Evolutionary conservation across 2,797 vertebrate genomes (phyloP).

Genomic region (Serranus cabrilla): DNA sequence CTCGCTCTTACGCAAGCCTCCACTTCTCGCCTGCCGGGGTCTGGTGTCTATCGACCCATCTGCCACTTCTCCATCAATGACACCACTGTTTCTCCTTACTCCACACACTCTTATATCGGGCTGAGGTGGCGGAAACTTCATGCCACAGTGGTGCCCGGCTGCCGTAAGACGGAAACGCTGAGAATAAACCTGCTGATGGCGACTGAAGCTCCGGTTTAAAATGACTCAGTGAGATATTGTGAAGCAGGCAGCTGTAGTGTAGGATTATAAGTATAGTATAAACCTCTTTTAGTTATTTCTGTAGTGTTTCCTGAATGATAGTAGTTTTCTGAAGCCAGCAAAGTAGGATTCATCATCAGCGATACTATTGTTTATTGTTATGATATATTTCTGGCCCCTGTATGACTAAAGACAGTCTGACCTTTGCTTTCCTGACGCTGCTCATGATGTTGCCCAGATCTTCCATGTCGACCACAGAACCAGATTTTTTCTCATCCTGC

Average conservation of each 20-base stretch:
- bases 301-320: background rate
- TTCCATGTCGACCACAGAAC: constrained; percentile 90
- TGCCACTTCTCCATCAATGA: constrained; percentile 75
- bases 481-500: constrained; percentile 61
- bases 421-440: constrained; percentile 89
- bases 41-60: constrained; percentile 87
- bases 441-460: constrained; percentile 91
- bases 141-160: background rate
- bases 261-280: too few relatives aligned
- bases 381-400: too few relatives aligned
- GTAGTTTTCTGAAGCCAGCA: background rate
- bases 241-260: too few relatives aligned
- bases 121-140: constrained; percentile 27
- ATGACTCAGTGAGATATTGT: background rate
- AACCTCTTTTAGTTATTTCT: too few relatives aligned
- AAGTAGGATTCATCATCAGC: too few relatives aligned
- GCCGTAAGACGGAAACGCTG: background rate
- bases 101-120: constrained; percentile 8
- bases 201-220: background rate
- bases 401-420: constrained; percentile 64
- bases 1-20: constrained; percentile 79
- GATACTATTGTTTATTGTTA: too few relatives aligned
- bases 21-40: constrained; percentile 74
- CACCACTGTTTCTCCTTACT: constrained; percentile 41
- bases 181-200: constrained; percentile 40